A percentile compares a stretch with the other conserved stretches of the same genome.
Evolutionary conservation across 2,797 vertebrate species (phyloP).

Genomic region (Oceanodroma leucorhoa): DNA sequence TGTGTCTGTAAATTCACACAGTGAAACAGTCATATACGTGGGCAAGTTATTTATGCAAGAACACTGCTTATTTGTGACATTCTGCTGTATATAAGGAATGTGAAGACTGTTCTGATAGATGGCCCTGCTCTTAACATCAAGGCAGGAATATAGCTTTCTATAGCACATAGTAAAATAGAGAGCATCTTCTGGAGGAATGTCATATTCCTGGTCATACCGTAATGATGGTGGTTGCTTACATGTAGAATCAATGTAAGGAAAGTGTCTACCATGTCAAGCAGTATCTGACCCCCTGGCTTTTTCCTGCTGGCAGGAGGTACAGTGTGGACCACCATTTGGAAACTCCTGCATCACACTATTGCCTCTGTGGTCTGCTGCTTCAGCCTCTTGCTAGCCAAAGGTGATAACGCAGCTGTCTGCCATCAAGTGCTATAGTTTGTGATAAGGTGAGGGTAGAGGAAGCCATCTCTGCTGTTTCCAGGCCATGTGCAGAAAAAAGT

Average conservation of each 20-base stretch:
- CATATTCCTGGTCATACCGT: not conserved
- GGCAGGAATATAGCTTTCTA: not conserved
- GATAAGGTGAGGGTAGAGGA: not conserved
- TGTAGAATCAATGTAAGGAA: not conserved
- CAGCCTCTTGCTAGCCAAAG: not conserved
- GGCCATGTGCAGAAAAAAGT: not conserved
- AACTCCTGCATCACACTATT: accelerated
- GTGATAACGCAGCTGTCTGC: not conserved
- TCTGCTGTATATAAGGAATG: not conserved
- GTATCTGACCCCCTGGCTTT: too few relatives aligned
- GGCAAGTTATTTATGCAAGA: not conserved
- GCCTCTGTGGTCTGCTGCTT: not conserved
- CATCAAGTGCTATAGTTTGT: not conserved
- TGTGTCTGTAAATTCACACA: not conserved
- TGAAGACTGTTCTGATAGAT: not conserved
- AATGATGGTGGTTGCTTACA: accelerated
- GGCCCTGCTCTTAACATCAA: accelerated
- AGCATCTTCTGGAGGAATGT: not conserved
- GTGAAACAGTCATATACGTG: too few relatives aligned
- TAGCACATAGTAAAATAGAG: not conserved
- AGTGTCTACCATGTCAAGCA: not conserved
- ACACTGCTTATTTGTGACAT: not conserved
- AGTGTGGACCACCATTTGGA: not conserved
- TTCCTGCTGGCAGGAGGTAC: too few relatives aligned
- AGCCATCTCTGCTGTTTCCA: not conserved